Base-by-base conservation (phyloP, 2,113 vertebrate species). In the Prochilodus magdalenae region DNA sequence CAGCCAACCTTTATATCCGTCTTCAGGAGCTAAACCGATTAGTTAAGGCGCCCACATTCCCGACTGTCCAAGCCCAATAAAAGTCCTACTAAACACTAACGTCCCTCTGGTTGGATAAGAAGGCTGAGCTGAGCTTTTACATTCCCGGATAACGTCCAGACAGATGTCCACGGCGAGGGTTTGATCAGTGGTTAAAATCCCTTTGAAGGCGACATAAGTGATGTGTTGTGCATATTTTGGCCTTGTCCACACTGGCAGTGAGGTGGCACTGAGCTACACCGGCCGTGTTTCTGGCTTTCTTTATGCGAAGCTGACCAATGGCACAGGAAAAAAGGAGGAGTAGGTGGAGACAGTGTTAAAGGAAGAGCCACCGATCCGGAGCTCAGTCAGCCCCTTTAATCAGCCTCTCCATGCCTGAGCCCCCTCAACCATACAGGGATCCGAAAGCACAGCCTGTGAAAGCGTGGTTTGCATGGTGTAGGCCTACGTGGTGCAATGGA, bases 241-340 rank as follows among this genome's bases (percentile, higher is more conserved):
- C 15, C 16, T 30, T 30, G 27, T 30, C 73, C 66, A 44, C 36
- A 70, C 33, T 12, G 14, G 66, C 36, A 44, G 73, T 62, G 73
- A 75, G 20, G 53, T 75, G 73, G 53, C 30, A 74, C 30, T 62
- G 67, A 22, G 65, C 57, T 47, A 79, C 53, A 55, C 65, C 57
- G 44, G 57, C 55, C 66, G 33, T 44, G 67, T 77, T 73, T 77
- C 78, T 62, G 60, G 62, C 30, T 70, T 70, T 86, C 70, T 84
- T 82, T 79, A 70, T 47, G 79, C 71, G 70, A 60, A 73, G 47
- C 69, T 77, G 82, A 86, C 82, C 85, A 84, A 86, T 86, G 65
- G 82, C 75, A 66, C 47, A 62, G 29, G 22, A 74, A 83, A 86
- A 14, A 83, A n/a, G 81, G 77, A 86, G 73, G 78, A 81, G 74